phyloP scores from a whole-genome alignment of 2,888 invertebrate species.

The Drosophila anceps region DNA sequence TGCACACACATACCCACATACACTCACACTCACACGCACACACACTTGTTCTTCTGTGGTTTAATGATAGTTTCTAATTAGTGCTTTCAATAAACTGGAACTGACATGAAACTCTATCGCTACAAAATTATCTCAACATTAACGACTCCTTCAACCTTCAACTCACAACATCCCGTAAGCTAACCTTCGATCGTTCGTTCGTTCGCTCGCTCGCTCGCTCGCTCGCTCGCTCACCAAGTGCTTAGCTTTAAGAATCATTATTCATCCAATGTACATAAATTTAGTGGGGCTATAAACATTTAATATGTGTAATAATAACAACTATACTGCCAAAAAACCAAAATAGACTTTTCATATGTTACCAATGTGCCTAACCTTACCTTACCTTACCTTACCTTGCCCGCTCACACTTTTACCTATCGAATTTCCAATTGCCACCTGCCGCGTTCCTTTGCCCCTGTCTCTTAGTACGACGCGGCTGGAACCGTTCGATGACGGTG shows the following conservation, averaged over 20 bases:
- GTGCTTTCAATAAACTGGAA: conserved; percentile 75
- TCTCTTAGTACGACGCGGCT: conserved; percentile 50
- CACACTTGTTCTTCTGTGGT: conserved; percentile 37
- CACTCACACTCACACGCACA: neutral
- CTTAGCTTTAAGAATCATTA: conserved; percentile 47
- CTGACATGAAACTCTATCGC: conserved; percentile 66
- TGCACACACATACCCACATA: conserved; percentile 19
- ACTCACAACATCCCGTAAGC: conserved; percentile 66
- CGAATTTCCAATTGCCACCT: conserved; percentile 5
- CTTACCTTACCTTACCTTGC: neutral
- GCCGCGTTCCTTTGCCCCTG: conserved; percentile 1
- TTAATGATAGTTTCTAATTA: conserved; percentile 74
- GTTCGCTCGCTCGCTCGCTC: conserved; percentile 35
- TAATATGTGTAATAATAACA: conserved; percentile 26
- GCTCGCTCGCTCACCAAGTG: conserved; percentile 28
- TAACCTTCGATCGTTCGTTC: conserved; percentile 47
- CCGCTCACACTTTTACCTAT: neutral
- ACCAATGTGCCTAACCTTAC: conserved; percentile 18
- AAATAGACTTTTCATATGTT: conserved; percentile 39
- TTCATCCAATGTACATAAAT: conserved; percentile 59
- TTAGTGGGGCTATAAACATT: conserved; percentile 23
- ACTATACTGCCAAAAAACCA: conserved; percentile 13
- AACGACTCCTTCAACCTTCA: conserved; percentile 44
- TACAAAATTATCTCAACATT: conserved; percentile 56
- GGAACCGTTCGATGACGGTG: conserved; percentile 65